These are phyloP conservation scores for Stigmatopora nigra DNA, from an alignment of 2,113 vertebrate genomes.

Conservation along the genomic window DNA sequence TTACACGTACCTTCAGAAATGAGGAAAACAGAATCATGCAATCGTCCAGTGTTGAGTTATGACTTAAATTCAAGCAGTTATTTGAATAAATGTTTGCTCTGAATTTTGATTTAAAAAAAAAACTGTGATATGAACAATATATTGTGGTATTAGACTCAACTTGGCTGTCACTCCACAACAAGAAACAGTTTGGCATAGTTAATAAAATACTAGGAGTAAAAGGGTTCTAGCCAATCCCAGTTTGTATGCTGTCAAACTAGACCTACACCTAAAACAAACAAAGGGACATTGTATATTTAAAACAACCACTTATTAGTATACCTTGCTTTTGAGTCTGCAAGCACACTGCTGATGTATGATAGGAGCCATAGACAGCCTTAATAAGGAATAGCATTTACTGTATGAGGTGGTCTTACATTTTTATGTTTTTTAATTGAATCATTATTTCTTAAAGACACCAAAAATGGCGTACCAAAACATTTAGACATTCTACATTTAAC, in stretches of 20 bases:
- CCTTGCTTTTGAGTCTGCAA: no score
- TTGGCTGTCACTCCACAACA: not conserved
- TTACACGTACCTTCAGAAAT: constrained; percentile 71
- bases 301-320: not conserved
- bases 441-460: no score
- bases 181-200: not conserved
- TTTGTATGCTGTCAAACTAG: not conserved
- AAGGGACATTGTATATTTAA: not conserved
- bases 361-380: no score
- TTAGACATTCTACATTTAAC: no score
- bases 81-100: not conserved
- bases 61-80: not conserved
- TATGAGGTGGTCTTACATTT: no score
- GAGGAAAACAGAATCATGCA: not conserved
- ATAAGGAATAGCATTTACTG: no score
- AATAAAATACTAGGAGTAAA: not conserved
- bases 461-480: no score
- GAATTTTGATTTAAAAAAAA: not conserved
- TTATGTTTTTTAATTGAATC: no score
- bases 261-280: not conserved
- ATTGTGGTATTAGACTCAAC: not conserved
- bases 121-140: not conserved
- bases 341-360: no score
- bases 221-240: not conserved
- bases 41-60: not conserved